A percentile compares a stretch with the other conserved stretches of the same genome.
phyloP scores from a whole-genome alignment of 2,888 invertebrate genomes.

The Hypsopygia costalis region DNA sequence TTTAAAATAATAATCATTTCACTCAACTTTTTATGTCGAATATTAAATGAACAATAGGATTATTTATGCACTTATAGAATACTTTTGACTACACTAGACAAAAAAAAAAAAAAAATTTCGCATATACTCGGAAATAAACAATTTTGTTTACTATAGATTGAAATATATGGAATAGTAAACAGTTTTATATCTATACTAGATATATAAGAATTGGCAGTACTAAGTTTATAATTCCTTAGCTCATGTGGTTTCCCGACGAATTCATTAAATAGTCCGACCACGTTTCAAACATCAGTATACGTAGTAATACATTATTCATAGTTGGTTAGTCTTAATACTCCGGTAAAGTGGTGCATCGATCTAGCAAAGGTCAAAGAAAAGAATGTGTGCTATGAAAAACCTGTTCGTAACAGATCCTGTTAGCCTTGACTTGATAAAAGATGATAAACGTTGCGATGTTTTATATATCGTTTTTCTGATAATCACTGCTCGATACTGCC shows the following conservation, averaged over 20 bases:
- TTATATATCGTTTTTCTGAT: not conserved
- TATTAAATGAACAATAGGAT: too few relatives aligned
- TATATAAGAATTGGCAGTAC: not conserved
- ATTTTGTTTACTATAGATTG: too few relatives aligned
- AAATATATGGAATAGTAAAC: too few relatives aligned
- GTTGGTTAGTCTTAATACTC: constrained; percentile 7
- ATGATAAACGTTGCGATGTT: not conserved
- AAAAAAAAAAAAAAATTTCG: too few relatives aligned
- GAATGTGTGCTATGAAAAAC: constrained; percentile 1
- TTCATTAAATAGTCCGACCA: constrained; percentile 45
- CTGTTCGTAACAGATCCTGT: constrained; percentile 1
- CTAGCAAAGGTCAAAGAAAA: constrained; percentile 2
- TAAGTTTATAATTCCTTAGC: constrained; percentile 3
- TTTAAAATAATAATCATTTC: too few relatives aligned
- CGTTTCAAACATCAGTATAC: constrained; percentile 27
- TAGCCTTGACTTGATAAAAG: constrained; percentile 3
- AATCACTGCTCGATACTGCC: too few relatives aligned
- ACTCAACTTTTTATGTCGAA: too few relatives aligned
- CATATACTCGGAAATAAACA: too few relatives aligned
- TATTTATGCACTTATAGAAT: too few relatives aligned
- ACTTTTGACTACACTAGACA: too few relatives aligned
- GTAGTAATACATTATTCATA: constrained; percentile 8
- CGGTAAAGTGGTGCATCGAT: constrained; percentile 6
- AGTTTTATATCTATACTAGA: too few relatives aligned
- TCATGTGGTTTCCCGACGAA: constrained; percentile 4